Base-by-base conservation (phyloP, 2,113 vertebrate genomes). In the Rousettus leschenaultii region DNA sequence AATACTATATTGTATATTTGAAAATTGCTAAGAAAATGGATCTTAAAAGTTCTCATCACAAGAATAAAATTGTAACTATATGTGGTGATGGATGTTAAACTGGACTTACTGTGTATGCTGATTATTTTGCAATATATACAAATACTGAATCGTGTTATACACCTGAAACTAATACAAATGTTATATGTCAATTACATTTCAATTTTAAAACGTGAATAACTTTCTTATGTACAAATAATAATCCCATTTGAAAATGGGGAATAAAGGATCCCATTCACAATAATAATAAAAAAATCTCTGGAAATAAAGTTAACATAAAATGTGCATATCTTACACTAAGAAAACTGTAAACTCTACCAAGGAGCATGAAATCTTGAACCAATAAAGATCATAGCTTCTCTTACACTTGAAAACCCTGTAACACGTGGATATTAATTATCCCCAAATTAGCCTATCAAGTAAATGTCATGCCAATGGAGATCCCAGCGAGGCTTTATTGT, bases 271-370 rank as follows among this genome's bases (percentile, higher is more conserved):
- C 77, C 14, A 30, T 91, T 86, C 75, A 88, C 16, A 87, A 93
- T 28, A 94, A 55, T n/a, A 38, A 66, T 65, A 65, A 33, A 83
- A 83, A 82, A 77, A 66, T 28, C 61, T 38, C 57, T 92, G 84
- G 40, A 97, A 91, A 73, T 84, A 88, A 78, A 91, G 40, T 45
- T 93, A 90, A 85, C 89, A 88, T 66, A 90, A 85, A 92, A 88
- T 66, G 28, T 15, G 6, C 18, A 40, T 8, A 73, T 91, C 26
- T 65, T 65, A 38, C 10, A 93, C 24, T 3, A 87, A 51, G 33
- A 74, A 89, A 92, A 85, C 30, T n/a, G 80, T 38, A 45, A 80
- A 80, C 40, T 85, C 40, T 61, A 55, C 51, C 26, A 38, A 86
- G 48, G n/a, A 91, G 35, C 21, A 38, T 63, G 24, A 93, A 30